Evolutionary conservation across 2,113 vertebrate species (phyloP).

Genomic region (Neolamprologus longior): DNA sequence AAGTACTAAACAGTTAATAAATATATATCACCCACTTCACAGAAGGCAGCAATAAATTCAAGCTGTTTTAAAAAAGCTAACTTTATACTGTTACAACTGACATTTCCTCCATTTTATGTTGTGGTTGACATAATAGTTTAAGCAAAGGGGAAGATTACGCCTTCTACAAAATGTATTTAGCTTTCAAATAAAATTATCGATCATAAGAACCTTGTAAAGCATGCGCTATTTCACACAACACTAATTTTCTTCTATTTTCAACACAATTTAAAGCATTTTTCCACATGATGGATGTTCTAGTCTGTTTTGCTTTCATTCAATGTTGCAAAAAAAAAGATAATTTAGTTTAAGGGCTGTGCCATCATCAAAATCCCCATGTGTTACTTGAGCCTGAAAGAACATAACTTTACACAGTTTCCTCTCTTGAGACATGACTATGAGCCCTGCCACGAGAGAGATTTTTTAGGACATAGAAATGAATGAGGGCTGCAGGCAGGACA

Average conservation of each 20-base stretch:
- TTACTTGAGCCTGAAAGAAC: neutral
- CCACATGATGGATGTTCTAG: neutral
- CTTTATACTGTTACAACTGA: neutral
- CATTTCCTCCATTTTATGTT: neutral
- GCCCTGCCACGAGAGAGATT: neutral
- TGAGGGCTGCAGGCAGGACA: neutral
- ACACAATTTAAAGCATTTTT: neutral
- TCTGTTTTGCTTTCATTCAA: neutral
- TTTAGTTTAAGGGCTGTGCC: neutral
- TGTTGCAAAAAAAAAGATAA: neutral
- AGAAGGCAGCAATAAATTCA: neutral
- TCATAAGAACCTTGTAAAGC: neutral
- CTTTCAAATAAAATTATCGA: neutral
- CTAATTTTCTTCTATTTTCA: neutral
- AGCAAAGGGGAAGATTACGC: neutral
- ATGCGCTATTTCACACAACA: neutral
- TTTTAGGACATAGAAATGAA: neutral
- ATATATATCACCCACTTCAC: neutral
- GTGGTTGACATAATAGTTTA: neutral
- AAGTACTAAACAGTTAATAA: neutral
- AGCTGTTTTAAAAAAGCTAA: neutral
- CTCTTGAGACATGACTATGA: constrained; percentile 21
- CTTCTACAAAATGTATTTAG: neutral
- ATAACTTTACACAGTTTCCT: neutral
- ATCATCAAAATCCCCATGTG: neutral